phyloP scores from a whole-genome alignment of 2,113 vertebrate genomes.

The Apodemus sylvaticus region DNA sequence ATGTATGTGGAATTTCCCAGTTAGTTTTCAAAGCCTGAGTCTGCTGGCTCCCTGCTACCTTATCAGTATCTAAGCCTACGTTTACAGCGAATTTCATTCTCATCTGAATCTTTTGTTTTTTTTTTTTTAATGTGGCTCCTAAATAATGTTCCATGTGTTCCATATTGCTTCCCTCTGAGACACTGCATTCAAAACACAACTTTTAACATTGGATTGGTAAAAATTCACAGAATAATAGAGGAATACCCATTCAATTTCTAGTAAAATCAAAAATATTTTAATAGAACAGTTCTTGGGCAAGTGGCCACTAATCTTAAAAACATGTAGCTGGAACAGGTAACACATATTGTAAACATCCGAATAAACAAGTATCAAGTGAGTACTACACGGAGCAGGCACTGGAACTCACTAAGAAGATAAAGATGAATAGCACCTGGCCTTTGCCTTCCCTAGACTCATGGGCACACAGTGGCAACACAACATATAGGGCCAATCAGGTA shows the following conservation, averaged over 20 bases:
- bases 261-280: not conserved
- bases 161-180: no score
- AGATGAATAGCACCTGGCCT: not conserved
- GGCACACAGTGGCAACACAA: not conserved
- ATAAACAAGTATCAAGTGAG: not conserved
- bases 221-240: not conserved
- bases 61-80: not conserved
- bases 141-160: not conserved
- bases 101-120: not conserved
- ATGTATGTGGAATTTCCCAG: not conserved
- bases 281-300: not conserved
- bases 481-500: not conserved
- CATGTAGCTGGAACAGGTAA: not conserved
- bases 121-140: not conserved
- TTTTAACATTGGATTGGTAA: not conserved
- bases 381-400: not conserved
- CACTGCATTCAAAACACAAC: not conserved
- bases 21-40: not conserved
- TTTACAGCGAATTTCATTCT: not conserved
- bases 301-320: not conserved
- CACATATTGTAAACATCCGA: not conserved
- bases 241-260: not conserved
- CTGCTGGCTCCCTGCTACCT: not conserved
- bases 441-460: not conserved
- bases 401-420: not conserved